Conservation (phyloP, 2,797 vertebrate genomes). For the Pseudochromis fuscus region DNA sequence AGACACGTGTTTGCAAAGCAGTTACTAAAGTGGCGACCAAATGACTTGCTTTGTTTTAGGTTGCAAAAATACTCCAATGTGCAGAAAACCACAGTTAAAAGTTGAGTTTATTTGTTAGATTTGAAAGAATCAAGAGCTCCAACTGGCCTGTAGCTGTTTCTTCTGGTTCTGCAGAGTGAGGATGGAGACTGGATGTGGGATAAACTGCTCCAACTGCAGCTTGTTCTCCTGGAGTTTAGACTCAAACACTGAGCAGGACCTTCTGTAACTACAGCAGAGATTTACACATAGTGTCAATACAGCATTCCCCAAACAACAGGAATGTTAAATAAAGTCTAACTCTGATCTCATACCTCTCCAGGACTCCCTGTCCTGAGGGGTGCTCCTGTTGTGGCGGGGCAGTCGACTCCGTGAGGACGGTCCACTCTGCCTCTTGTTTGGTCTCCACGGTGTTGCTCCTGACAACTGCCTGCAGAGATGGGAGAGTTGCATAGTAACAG, state of each 20-base stretch:
- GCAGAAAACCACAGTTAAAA: neutral
- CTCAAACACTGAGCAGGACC: conserved; percentile 77
- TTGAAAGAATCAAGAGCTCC: neutral
- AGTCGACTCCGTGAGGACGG: conserved; percentile 49
- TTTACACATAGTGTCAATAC: conserved; percentile 12
- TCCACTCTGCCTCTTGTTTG: conserved; percentile 71
- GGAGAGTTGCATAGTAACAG: conserved; percentile 40
- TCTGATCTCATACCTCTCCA: conserved; percentile 61
- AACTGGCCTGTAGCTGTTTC: conserved; percentile 46
- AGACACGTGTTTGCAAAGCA: conserved; percentile 3
- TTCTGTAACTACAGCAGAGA: conserved; percentile 78
- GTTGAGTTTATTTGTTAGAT: neutral
- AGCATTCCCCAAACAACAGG: neutral
- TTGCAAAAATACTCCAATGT: neutral
- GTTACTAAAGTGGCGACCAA: neutral
- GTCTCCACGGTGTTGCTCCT: conserved; percentile 66
- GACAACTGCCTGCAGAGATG: conserved; percentile 66
- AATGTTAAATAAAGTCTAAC: neutral
- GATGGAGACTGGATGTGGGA: conserved; percentile 14
- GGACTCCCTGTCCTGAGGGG: conserved; percentile 46
- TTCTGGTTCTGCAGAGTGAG: conserved; percentile 17
- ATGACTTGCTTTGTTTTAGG: neutral
- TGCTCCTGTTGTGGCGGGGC: conserved; percentile 34
- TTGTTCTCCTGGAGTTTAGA: conserved; percentile 77
- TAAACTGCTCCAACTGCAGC: conserved; percentile 73